phyloP scores from a whole-genome alignment of 2,888 invertebrate genomes.

The Chamaedrilus cognettii region DNA sequence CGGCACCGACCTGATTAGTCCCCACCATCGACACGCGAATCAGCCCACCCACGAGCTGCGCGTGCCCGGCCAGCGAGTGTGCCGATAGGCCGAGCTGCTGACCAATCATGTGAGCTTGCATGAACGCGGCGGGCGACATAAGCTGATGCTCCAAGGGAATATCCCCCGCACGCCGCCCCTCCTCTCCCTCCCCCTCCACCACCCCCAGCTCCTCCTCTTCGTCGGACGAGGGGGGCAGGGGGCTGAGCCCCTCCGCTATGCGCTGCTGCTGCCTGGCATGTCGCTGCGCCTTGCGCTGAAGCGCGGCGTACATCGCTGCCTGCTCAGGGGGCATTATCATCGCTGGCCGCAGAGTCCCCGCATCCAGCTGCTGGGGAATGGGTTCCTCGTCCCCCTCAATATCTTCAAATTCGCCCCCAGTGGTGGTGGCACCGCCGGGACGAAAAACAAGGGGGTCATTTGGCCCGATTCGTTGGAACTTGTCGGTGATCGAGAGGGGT shows the following conservation, averaged over 20 bases:
- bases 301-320: conserved; percentile 51
- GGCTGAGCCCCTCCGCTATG: conserved; percentile 15
- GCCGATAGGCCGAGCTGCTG: background rate
- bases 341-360: conserved; percentile 30
- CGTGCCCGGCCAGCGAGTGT: background rate
- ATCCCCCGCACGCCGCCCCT: background rate
- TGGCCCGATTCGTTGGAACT: conserved; percentile 35
- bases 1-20: background rate
- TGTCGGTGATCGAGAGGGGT: conserved; percentile 14
- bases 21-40: conserved; percentile 13
- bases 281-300: conserved; percentile 73
- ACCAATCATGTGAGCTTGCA: background rate
- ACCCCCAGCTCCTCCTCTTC: conserved; percentile 7
- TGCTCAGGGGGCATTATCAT: conserved; percentile 54
- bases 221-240: background rate
- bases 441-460: conserved; percentile 37
- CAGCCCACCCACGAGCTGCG: background rate
- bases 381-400: conserved; percentile 19
- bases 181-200: background rate
- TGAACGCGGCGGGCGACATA: conserved; percentile 7
- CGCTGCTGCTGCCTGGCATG: conserved; percentile 66
- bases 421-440: background rate
- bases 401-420: background rate
- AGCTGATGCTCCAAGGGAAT: conserved; percentile 4
- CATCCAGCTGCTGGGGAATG: conserved; percentile 15